Evolutionary conservation across 2,888 invertebrate species (phyloP).

Genomic region (Leptogaster cylindrica): DNA sequence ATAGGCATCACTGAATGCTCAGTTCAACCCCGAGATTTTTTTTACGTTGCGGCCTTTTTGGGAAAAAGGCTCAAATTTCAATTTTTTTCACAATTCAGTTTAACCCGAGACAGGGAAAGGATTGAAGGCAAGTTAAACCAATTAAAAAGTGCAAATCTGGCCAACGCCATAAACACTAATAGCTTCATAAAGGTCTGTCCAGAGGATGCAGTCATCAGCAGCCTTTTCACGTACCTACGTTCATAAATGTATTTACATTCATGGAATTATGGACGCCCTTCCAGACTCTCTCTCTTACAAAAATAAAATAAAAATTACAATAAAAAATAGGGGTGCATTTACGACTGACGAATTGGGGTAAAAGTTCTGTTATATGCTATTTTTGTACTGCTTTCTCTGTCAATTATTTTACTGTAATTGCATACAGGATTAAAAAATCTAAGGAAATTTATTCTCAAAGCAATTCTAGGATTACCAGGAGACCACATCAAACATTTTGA

Average conservation of each 20-base stretch:
- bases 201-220: slow-evolving; percentile 16
- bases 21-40: too few relatives aligned
- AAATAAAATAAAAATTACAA: not conserved
- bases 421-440: slow-evolving; percentile 1
- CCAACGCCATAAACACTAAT: slow-evolving; percentile 30
- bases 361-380: slow-evolving; percentile 13
- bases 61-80: too few relatives aligned
- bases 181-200: slow-evolving; percentile 31
- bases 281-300: not conserved
- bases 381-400: not conserved
- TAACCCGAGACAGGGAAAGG: too few relatives aligned
- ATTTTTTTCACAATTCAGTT: too few relatives aligned
- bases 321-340: not conserved
- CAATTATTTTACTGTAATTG: slow-evolving; percentile 19
- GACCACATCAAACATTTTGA: too few relatives aligned
- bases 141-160: slow-evolving; percentile 38
- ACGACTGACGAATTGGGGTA: slow-evolving; percentile 7
- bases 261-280: slow-evolving; percentile 20
- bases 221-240: not conserved
- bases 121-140: slow-evolving; percentile 39
- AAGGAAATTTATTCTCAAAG: not conserved
- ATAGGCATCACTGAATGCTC: too few relatives aligned
- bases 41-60: too few relatives aligned
- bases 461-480: too few relatives aligned
- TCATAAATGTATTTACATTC: slow-evolving; percentile 29